These are phyloP conservation scores for Cinara cedri DNA, from an alignment of 2,888 invertebrate genomes.

Conservation along the genomic window DNA sequence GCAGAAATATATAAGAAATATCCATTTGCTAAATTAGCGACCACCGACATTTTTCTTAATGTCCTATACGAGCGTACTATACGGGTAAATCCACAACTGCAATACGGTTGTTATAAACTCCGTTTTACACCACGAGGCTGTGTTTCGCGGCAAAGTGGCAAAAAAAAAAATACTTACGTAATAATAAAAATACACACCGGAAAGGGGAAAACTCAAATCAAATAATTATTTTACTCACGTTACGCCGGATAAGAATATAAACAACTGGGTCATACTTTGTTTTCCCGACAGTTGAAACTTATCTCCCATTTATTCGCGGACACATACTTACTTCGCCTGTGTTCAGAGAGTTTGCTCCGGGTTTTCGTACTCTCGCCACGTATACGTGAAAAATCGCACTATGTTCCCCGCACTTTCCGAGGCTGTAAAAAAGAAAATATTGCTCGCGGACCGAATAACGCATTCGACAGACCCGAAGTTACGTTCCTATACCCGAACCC, in stretches of 20 bases:
- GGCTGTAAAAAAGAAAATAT: conserved; percentile 46
- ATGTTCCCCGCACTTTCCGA: not conserved
- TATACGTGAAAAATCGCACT: conserved; percentile 53
- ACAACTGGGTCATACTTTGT: conserved; percentile 47
- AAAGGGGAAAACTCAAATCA: not conserved
- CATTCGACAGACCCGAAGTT: not conserved
- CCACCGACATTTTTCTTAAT: not conserved
- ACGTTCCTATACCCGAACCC: no score
- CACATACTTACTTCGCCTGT: not conserved
- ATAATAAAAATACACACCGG: not conserved
- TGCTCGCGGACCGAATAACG: conserved; percentile 14
- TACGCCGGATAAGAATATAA: conserved; percentile 34
- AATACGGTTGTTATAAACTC: not conserved
- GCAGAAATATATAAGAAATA: not conserved
- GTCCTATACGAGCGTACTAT: not conserved
- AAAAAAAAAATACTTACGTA: conserved; percentile 14
- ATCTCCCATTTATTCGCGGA: conserved; percentile 21
- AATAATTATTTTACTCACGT: conserved; percentile 51
- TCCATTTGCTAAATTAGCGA: conserved; percentile 1
- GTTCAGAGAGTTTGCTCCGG: conserved; percentile 4
- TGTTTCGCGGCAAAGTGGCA: not conserved
- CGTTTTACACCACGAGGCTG: not conserved
- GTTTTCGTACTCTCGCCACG: conserved; percentile 50
- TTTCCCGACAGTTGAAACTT: conserved; percentile 32
- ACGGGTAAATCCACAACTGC: not conserved